Evolutionary conservation across 2,888 invertebrate genomes (phyloP).

Genomic region (Stictocephala bisonia): DNA sequence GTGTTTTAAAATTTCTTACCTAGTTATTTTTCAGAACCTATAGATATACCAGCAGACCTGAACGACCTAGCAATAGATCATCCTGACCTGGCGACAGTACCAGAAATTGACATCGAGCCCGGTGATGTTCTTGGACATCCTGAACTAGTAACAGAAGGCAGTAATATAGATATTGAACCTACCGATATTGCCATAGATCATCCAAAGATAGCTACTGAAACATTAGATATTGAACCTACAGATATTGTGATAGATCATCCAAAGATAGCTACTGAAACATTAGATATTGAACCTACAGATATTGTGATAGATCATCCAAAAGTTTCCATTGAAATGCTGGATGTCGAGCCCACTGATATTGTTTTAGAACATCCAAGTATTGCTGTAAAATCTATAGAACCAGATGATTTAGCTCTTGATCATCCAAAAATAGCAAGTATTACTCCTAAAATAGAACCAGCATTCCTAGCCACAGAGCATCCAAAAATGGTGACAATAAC

Average conservation of each 20-base stretch:
- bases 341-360: neutral
- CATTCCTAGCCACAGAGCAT: neutral
- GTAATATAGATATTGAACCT: neutral
- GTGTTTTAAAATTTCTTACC: too few species aligned
- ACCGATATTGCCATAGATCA: neutral
- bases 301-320: neutral
- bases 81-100: neutral
- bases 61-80: slow-evolving; percentile 1
- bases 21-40: slow-evolving; percentile 2
- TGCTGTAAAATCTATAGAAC: too few species aligned
- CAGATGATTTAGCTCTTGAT: too few species aligned
- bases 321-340: neutral
- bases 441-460: neutral
- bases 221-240: neutral
- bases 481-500: neutral
- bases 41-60: neutral
- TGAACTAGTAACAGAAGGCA: neutral
- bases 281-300: neutral
- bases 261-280: neutral
- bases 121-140: too few species aligned
- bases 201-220: neutral
- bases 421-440: neutral
- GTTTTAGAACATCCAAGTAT: slow-evolving; percentile 1
- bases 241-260: neutral
- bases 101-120: neutral